Conservation (phyloP, 2,113 vertebrate species). For the Nothobranchius furzeri region DNA sequence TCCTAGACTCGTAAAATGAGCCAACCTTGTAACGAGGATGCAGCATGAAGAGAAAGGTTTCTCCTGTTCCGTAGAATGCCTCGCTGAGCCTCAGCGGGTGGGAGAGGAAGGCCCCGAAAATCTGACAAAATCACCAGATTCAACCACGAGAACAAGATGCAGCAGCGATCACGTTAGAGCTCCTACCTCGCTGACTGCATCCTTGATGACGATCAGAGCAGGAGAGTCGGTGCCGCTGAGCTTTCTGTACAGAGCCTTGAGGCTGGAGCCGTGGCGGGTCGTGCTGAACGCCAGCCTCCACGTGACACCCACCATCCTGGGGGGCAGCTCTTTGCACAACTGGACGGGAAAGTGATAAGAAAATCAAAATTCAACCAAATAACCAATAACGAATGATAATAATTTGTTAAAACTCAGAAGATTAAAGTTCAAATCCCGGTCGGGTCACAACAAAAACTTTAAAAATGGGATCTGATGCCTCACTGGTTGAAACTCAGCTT, state of each 20-base stretch:
- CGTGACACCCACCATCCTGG: conserved; percentile 73
- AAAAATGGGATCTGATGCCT: too few relatives aligned
- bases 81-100: conserved; percentile 79
- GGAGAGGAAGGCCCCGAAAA: conserved; percentile 81
- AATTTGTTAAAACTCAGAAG: too few relatives aligned
- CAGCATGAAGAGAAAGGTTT: conserved; percentile 82
- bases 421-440: too few relatives aligned
- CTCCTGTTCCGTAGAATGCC: conserved; percentile 80
- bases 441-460: too few relatives aligned
- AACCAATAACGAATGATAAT: too few relatives aligned
- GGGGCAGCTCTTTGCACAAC: conserved; percentile 78
- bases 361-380: background rate
- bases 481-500: too few relatives aligned
- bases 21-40: conserved; percentile 81
- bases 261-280: conserved; percentile 77
- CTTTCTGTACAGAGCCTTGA: conserved; percentile 82
- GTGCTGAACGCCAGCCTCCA: conserved; percentile 81
- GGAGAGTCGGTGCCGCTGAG: conserved; percentile 74
- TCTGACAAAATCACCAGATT: conserved; percentile 39
- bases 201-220: conserved; percentile 78
- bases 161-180: background rate
- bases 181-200: conserved; percentile 76
- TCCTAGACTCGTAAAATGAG: background rate
- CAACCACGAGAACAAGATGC: background rate
- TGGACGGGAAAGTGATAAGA: conserved; percentile 22